Evolutionary conservation across 2,113 vertebrate species (phyloP).

Genomic region (Urocolius indicus): DNA sequence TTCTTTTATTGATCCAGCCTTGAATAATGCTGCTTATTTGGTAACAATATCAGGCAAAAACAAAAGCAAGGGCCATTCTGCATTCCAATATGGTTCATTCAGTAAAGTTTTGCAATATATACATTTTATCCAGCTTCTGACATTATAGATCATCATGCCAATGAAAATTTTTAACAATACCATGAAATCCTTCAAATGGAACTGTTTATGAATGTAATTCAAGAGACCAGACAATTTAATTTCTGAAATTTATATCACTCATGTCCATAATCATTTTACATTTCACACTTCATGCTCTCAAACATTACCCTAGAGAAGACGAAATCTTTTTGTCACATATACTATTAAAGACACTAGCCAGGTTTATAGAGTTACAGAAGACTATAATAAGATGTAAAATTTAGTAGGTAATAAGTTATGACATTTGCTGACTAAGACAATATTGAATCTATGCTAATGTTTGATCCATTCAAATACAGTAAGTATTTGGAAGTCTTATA

Average conservation of each 20-base stretch:
- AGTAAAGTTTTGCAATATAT: constrained; percentile 59
- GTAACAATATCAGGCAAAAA: constrained; percentile 63
- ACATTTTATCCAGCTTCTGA: constrained; percentile 70
- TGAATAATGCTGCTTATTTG: constrained; percentile 64
- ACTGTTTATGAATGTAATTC: constrained; percentile 59
- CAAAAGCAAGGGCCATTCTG: constrained; percentile 57
- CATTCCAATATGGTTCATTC: constrained; percentile 61
- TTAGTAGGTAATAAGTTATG: constrained; percentile 75
- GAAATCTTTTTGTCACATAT: constrained; percentile 57
- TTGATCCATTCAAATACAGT: constrained; percentile 71
- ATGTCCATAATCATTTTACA: constrained; percentile 63
- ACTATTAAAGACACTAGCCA: constrained; percentile 62
- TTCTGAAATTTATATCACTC: constrained; percentile 70
- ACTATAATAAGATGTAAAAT: constrained; percentile 68
- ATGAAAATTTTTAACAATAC: constrained; percentile 59
- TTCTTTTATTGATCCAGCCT: constrained; percentile 73
- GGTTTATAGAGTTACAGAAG: constrained; percentile 56
- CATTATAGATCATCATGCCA: constrained; percentile 76
- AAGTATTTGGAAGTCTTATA: constrained; percentile 63
- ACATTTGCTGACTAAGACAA: constrained; percentile 64
- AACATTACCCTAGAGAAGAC: constrained; percentile 69
- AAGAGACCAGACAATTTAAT: constrained; percentile 68
- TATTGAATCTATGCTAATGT: constrained; percentile 59
- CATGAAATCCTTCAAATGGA: constrained; percentile 62
- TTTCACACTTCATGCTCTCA: constrained; percentile 79